Base-by-base conservation (phyloP, 2,797 vertebrate genomes). In the Antennarius maculatus region DNA sequence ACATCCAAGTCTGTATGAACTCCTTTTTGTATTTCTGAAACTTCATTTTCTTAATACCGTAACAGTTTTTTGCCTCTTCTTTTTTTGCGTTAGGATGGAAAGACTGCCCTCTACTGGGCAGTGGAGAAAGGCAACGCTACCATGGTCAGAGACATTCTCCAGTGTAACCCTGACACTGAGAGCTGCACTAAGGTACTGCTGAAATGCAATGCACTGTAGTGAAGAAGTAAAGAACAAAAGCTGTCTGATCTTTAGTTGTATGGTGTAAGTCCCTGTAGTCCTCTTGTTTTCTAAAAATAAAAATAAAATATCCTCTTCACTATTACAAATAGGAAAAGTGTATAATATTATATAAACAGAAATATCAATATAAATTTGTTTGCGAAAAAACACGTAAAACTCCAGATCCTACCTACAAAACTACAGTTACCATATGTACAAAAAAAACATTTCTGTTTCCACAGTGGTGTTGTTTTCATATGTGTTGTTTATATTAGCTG, bases 91-190 rank as follows among this genome's bases (percentile, higher is more conserved):
- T 16, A 99, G 98, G 97, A 99, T 89, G 95, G 96, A 82, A 99
- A 99, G 91, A 98, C 97, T 71, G 97, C 97, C 77, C 91, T 99
- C 72, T 99, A 98, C 77, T 99, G 98, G 98, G 96, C 96, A 57
- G 97, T 99, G 71, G 98, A 99, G 85, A 99, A 99, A 83, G 96
- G 96, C 59, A 99, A 99, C 1, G 94, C 96, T 4, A 95, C 94
- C 28, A 98, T 99, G 96, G 97, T 99, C 76, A 94, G 97, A 75
- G 98, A 99, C 84, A 98, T 99, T 88, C 87, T 99, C 69, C 97
- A 98, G 55, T 99, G 98, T 85, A 99, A 96, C 76, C 98, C 98
- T 4, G 97, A 99, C 69, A 99, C 98, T 0, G 98, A 99, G 86
- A 96, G 95, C 69, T 95, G 94, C 91, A 97, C 97, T 0, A 99